Evolutionary conservation across 2,797 vertebrate genomes (phyloP), one percentile per base, ranked within the genome.

Genomic region (Malurus leucopterus): DNA sequence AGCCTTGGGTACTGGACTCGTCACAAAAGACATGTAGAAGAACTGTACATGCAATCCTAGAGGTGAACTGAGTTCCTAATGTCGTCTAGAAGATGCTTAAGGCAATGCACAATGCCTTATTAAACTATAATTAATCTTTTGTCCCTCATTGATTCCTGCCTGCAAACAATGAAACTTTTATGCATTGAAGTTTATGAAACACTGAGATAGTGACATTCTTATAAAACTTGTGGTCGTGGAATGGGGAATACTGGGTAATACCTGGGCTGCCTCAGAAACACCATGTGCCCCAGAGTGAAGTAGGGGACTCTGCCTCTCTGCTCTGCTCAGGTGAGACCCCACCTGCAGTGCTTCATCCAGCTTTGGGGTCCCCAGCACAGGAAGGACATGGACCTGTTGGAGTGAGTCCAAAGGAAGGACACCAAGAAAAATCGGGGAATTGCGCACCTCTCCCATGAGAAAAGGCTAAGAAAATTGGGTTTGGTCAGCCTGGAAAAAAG

Each of bases 271-370:
- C 27, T 36, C 43, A 18, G 22, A n/a, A 76, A 8, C 19, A 27
- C 12, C 11, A 36, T 0, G 3, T 43, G 15, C n/a, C 1, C 36
- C 18, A 23, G 36, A 4, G 14, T 1, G 3, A 49, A 26, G 50
- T 15, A 29, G 27, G 40, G 19, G 15, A 14, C 70, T 63, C 50
- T 50, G 5, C 19, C 13, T 6, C 6, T 40, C 29, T 61, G 21
- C n/a, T 70, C 27, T 44, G 18, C 34, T 61, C 29, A 29, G 16
- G 6, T 61, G 40, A 68, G 11, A 12, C 2, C 8, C 8, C 47
- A 59, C 14, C 22, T 49, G 22, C 10, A 36, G 3, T 21, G 1
- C 50, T 62, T 9, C 22, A 43, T 36, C 36, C 43, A 55, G 26
- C 36, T 43, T 49, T 69, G 26, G 5, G 10, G 2, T 55, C 15